Evolutionary conservation across 2,113 vertebrate genomes (phyloP).

Genomic region (Mirounga angustirostris): DNA sequence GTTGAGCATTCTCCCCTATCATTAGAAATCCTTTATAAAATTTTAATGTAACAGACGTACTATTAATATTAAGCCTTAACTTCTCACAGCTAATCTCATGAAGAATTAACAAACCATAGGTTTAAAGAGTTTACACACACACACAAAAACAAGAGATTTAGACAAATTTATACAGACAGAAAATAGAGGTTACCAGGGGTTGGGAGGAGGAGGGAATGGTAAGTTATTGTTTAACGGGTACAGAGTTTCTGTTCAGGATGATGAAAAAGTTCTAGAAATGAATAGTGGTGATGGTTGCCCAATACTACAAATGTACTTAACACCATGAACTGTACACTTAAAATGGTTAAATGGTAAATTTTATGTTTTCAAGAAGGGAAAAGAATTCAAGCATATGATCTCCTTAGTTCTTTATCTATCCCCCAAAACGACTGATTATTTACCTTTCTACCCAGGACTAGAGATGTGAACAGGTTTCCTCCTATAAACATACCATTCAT

Average conservation of each 20-base stretch:
- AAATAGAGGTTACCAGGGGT: not conserved
- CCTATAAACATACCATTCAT: not conserved
- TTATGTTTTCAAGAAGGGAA: not conserved
- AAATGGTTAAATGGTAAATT: not conserved
- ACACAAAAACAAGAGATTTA: not conserved
- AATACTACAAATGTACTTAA: not conserved
- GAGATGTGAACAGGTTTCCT: not conserved
- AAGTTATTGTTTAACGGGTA: not conserved
- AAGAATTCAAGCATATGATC: not conserved
- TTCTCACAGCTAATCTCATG: not conserved
- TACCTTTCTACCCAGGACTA: not conserved
- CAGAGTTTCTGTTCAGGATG: not conserved
- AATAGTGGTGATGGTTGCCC: not conserved
- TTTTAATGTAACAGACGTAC: not conserved
- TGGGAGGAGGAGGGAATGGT: not conserved
- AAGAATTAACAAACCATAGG: not conserved
- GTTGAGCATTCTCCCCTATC: not conserved
- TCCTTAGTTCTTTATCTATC: not conserved
- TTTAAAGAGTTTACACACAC: not conserved
- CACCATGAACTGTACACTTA: not conserved
- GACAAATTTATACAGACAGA: not conserved
- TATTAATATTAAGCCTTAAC: slow-evolving; percentile 7
- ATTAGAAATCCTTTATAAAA: not conserved
- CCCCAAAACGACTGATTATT: not conserved
- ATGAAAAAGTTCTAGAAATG: not conserved